Evolutionary conservation across 2,113 vertebrate genomes (phyloP), one percentile per base, ranked within the genome.

Genomic region (Bambusicola thoracicus): DNA sequence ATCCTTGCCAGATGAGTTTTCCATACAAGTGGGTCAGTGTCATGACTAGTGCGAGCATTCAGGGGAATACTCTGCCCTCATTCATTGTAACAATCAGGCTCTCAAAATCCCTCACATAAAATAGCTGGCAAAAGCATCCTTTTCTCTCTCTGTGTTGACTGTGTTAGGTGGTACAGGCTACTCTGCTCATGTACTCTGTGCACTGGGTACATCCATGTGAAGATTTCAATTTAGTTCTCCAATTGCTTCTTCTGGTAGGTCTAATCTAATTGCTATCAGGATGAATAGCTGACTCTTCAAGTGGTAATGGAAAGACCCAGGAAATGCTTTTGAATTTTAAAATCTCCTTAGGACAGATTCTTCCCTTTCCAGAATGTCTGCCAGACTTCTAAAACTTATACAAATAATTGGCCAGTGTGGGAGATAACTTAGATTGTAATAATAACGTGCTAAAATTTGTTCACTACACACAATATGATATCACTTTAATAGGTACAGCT

Each of bases 1-100:
- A 56, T 72, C 81, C 70, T 87, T 85, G 90, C 92, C 96, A 93
- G 85, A 75, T 84, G 69, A 94, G 90, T 87, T 66, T 92, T 93
- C 70, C 89, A 73, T 67, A 95, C 92, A 95, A 92, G 67, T 14
- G 82, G 87, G 67, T 75, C 81, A 85, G 85, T 86, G 92, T 93
- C 43, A 2, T 82, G 87, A 73, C 77, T 69, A 46, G 48, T 4
- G 7, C 78, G 81, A 27, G 86, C 74, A 2, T 93, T 85, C 80
- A 40, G 51, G 49, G 56, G 46, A 51, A 89, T 27, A 78, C 95
- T 94, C 58, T 79, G 77, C 68, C 83, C 63, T 92, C 88, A 93
- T 96, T 95, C 93, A 94, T 38, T 15, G 38, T 55, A 92, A 92
- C 89, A 96, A 89, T 92, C 12, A 0, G 34, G 61, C 44, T 95